These are phyloP conservation scores for Isurus oxyrinchus DNA, from an alignment of 2,113 vertebrate species.

Conservation along the genomic window DNA sequence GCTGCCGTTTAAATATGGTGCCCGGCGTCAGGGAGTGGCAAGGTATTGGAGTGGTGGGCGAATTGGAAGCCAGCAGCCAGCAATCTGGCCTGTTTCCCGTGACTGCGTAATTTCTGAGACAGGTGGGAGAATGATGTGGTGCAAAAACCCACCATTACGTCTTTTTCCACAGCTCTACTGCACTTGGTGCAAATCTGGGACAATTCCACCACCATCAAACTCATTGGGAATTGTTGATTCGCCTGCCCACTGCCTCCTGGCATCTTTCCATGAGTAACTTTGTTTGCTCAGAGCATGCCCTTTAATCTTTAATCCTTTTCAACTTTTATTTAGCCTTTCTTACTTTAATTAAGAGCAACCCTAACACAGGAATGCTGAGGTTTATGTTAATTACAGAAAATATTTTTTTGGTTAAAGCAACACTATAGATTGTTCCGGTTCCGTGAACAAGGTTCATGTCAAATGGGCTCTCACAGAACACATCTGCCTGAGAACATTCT, in stretches of 20 bases:
- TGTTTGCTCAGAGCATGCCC: not conserved
- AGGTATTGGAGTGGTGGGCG: too few relatives aligned
- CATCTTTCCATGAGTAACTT: too few relatives aligned
- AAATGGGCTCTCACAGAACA: not conserved
- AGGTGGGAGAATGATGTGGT: too few relatives aligned
- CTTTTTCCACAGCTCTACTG: too few relatives aligned
- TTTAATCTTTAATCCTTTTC: constrained; percentile 17
- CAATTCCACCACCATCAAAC: not conserved
- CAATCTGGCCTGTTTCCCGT: too few relatives aligned
- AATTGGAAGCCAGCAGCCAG: too few relatives aligned
- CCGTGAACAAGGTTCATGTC: not conserved
- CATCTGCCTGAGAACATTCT: not conserved
- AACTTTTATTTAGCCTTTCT: not conserved
- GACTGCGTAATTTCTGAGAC: too few relatives aligned
- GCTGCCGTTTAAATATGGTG: too few relatives aligned
- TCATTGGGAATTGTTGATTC: not conserved
- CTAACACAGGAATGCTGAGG: not conserved
- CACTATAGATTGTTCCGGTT: not conserved
- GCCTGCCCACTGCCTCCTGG: not conserved
- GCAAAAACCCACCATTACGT: too few relatives aligned
- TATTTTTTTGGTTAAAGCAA: not conserved
- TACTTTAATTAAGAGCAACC: not conserved
- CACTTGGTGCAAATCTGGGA: too few relatives aligned
- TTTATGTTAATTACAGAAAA: constrained; percentile 2
- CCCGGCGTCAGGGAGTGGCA: too few relatives aligned